Evolutionary conservation across 2,113 vertebrate genomes (phyloP).

Genomic region (Pimephales promelas): DNA sequence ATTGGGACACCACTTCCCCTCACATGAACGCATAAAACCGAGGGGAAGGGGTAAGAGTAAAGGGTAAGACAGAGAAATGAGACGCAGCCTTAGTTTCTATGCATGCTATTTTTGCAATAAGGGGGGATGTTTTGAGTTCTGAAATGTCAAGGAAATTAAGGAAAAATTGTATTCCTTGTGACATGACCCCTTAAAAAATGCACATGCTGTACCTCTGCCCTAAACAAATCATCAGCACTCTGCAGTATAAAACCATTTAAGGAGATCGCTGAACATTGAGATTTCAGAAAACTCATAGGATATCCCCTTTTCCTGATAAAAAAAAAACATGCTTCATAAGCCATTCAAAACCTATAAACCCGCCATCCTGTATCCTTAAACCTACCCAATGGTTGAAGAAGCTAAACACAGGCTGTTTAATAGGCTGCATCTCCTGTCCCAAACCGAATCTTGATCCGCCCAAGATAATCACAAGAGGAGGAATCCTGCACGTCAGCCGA

Average conservation of each 20-base stretch:
- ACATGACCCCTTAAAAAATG: not conserved
- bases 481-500: constrained; percentile 30
- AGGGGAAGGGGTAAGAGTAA: too few relatives aligned
- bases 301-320: too few relatives aligned
- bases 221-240: not conserved
- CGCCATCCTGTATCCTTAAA: not conserved
- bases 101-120: not conserved
- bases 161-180: not conserved
- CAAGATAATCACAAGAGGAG: constrained; percentile 42
- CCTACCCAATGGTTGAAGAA: not conserved
- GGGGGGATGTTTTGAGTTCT: not conserved
- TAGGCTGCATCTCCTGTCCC: constrained; percentile 42
- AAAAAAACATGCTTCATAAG: not conserved
- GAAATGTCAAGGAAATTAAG: not conserved
- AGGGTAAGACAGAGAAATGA: too few relatives aligned
- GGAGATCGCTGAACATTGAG: not conserved
- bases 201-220: not conserved
- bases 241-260: not conserved
- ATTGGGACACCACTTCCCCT: too few relatives aligned
- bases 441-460: constrained; percentile 40
- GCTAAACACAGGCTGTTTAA: constrained; percentile 17
- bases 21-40: too few relatives aligned
- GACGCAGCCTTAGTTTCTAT: too few relatives aligned
- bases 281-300: not conserved
- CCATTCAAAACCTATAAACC: not conserved